Conservation (phyloP, 1,140 invertebrate genomes). For the Episyrphus balteatus region DNA sequence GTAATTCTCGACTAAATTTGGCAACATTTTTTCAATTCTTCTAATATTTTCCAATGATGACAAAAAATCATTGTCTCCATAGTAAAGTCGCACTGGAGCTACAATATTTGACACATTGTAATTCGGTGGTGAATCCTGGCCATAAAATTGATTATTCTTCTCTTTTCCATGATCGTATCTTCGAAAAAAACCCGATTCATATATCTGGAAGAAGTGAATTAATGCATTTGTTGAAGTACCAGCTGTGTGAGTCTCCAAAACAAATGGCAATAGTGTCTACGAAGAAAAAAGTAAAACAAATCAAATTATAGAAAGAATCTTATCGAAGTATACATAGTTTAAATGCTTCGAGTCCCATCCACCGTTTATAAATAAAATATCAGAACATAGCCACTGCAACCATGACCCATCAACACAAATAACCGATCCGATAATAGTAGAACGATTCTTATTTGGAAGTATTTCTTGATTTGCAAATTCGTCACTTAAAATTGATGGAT, state of each 20-base stretch:
- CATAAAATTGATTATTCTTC: conserved; percentile 38
- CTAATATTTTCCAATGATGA: conserved; percentile 39
- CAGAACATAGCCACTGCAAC: conserved; percentile 16
- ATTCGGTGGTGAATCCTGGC: conserved; percentile 36
- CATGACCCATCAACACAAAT: conserved; percentile 18
- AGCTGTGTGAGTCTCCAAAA: conserved; percentile 30
- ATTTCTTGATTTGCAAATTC: conserved; percentile 22
- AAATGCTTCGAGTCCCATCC: conserved; percentile 6
- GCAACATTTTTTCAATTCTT: conserved; percentile 32
- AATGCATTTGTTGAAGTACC: conserved; percentile 41
- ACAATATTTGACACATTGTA: conserved; percentile 47
- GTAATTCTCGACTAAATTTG: conserved; percentile 33
- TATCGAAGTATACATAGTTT: not conserved
- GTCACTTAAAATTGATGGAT: conserved; percentile 10
- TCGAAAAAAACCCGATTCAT: conserved; percentile 22
- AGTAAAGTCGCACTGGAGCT: conserved; percentile 48
- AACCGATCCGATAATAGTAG: conserved; percentile 19
- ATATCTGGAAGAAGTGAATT: conserved; percentile 40
- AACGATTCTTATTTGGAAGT: conserved; percentile 22
- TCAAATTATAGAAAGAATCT: not conserved
- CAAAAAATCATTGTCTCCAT: conserved; percentile 48
- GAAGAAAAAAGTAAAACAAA: not conserved
- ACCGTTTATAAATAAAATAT: not conserved
- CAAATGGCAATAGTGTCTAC: conserved; percentile 22
- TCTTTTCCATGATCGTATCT: conserved; percentile 38